Percentiles rank a stretch among this genome's conserved stretches.
These are phyloP conservation scores for Lochmaea crataegi DNA, from an alignment of 2,888 invertebrate genomes.

Conservation along the genomic window DNA sequence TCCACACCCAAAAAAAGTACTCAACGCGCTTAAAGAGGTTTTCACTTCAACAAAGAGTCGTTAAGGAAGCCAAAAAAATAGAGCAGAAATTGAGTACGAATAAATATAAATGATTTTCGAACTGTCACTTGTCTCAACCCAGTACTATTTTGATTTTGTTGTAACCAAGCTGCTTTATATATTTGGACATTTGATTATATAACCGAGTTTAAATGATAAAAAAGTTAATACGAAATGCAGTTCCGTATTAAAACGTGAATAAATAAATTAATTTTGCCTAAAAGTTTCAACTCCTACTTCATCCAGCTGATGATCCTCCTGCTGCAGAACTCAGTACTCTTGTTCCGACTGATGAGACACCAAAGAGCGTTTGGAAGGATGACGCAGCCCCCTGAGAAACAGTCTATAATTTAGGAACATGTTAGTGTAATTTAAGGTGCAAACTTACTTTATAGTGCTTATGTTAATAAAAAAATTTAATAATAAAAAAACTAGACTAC, in stretches of 20 bases:
- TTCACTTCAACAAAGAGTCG: too few relatives aligned
- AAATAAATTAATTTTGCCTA: slow-evolving; percentile 35
- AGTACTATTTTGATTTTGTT: neutral
- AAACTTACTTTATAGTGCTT: slow-evolving; percentile 16
- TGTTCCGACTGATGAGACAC: slow-evolving; percentile 68
- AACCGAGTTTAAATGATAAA: slow-evolving; percentile 1
- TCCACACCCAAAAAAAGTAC: too few relatives aligned
- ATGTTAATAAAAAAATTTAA: neutral
- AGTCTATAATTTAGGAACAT: slow-evolving; percentile 36
- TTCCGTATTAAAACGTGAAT: neutral
- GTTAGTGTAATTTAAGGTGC: slow-evolving; percentile 11
- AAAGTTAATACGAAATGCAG: neutral
- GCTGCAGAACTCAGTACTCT: slow-evolving; percentile 34
- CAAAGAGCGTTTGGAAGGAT: slow-evolving; percentile 75
- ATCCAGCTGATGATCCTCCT: slow-evolving; percentile 46
- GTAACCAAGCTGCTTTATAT: neutral
- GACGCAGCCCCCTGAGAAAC: slow-evolving; percentile 77
- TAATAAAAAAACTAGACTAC: too few relatives aligned
- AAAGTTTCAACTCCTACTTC: slow-evolving; percentile 17
- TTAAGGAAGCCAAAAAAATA: too few relatives aligned
- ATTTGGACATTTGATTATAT: neutral
- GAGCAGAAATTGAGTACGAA: too few relatives aligned
- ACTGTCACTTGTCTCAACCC: too few relatives aligned
- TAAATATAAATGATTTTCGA: too few relatives aligned
- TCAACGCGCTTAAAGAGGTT: too few relatives aligned